phyloP scores from a whole-genome alignment of 2,113 vertebrate genomes.

The Gymnorhina tibicen region DNA sequence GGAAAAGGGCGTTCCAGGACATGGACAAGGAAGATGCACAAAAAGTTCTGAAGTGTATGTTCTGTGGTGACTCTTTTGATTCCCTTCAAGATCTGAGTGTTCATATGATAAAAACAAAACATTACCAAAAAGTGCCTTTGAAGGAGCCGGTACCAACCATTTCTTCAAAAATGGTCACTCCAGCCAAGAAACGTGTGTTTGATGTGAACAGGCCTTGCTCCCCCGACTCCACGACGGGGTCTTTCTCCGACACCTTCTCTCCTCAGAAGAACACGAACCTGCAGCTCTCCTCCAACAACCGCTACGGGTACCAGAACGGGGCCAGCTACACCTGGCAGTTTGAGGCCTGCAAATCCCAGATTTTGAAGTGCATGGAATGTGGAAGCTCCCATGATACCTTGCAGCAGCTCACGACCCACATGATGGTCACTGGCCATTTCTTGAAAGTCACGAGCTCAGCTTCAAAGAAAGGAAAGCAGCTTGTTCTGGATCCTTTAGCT shows the following conservation, averaged over 20 bases:
- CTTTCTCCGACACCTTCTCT: slow-evolving; percentile 79
- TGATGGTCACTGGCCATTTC: slow-evolving; percentile 99
- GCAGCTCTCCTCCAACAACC: slow-evolving; percentile 84
- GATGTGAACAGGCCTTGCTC: slow-evolving; percentile 92
- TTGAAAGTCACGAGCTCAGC: slow-evolving; percentile 97
- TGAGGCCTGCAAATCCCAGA: slow-evolving; percentile 98
- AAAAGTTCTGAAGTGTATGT: slow-evolving; percentile 98
- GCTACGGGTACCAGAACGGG: slow-evolving; percentile 95
- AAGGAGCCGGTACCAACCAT: slow-evolving; percentile 97
- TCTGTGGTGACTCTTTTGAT: slow-evolving; percentile 97
- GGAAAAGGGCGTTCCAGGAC: slow-evolving; percentile 92
- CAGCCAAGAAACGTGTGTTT: slow-evolving; percentile 91
- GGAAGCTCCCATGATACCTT: slow-evolving; percentile 96
- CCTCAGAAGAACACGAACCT: slow-evolving; percentile 78
- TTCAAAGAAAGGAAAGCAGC: slow-evolving; percentile 97
- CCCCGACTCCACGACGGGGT: slow-evolving; percentile 91
- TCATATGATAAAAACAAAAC: slow-evolving; percentile 99
- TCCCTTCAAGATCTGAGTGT: slow-evolving; percentile 97
- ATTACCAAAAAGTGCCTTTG: slow-evolving; percentile 99
- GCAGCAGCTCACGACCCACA: slow-evolving; percentile 96
- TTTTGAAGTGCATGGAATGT: slow-evolving; percentile 98
- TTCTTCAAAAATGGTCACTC: slow-evolving; percentile 90
- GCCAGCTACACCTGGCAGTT: slow-evolving; percentile 99
- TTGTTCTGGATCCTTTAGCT: slow-evolving; percentile 90
- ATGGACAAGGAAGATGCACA: slow-evolving; percentile 97